These are phyloP conservation scores for Choristoneura rosaceana DNA, from an alignment of 2,888 invertebrate species.

Conservation along the genomic window DNA sequence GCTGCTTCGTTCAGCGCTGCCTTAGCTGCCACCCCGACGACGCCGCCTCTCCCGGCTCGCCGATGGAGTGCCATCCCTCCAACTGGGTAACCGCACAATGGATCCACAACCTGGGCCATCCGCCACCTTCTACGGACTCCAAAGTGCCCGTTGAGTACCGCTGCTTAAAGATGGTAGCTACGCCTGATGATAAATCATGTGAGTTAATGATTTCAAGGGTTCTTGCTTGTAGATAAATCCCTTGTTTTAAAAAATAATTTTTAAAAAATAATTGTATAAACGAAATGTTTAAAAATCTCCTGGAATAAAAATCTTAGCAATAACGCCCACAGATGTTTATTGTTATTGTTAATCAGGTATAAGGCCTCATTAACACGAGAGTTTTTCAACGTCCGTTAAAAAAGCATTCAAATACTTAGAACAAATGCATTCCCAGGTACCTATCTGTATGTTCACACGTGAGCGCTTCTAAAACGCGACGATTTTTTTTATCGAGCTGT, in stretches of 20 bases:
- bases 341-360: no score
- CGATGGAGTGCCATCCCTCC: conserved; percentile 66
- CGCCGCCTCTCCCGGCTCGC: conserved; percentile 56
- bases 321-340: neutral
- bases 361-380: no score
- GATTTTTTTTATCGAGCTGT: no score
- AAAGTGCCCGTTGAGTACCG: conserved; percentile 73
- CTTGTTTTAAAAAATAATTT: no score
- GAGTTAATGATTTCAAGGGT: conserved; percentile 48
- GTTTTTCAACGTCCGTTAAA: no score
- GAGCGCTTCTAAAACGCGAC: no score
- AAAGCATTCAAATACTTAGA: no score
- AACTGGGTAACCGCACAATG: conserved; percentile 78
- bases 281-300: neutral
- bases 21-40: conserved; percentile 72
- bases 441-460: no score
- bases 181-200: conserved; percentile 79
- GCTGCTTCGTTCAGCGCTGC: conserved; percentile 74
- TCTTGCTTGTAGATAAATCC: no score
- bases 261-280: neutral
- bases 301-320: neutral
- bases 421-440: no score
- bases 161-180: conserved; percentile 78
- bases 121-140: conserved; percentile 74
- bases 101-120: conserved; percentile 76